A percentile compares a stretch with the other conserved stretches of the same genome.
Evolutionary conservation across 1,140 invertebrate genomes (phyloP).

Genomic region (Aphelinus certus): DNA sequence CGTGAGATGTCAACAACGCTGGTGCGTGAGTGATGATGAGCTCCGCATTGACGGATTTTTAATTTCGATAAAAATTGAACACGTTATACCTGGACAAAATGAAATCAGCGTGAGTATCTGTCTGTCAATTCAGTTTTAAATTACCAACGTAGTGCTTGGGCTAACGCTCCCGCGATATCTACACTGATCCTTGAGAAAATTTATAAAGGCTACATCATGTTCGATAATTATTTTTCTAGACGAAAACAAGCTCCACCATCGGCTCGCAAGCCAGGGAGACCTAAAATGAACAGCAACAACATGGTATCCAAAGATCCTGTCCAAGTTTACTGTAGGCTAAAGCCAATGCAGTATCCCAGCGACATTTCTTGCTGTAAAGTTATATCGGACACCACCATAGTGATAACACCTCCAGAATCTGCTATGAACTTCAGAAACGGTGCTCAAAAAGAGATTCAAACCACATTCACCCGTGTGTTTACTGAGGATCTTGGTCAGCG

Average conservation of each 20-base stretch:
- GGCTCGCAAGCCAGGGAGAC: conserved; percentile 50
- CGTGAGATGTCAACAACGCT: conserved; percentile 11
- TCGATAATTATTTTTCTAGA: conserved; percentile 45
- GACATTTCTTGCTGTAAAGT: conserved; percentile 79
- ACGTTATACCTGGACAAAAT: not conserved
- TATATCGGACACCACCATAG: conserved; percentile 74
- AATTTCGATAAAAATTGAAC: no score
- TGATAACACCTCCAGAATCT: conserved; percentile 74
- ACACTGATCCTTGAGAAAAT: no score
- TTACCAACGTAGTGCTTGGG: no score
- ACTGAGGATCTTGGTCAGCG: conserved; percentile 80
- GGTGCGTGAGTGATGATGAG: not conserved
- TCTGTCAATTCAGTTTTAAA: no score
- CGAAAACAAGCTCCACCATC: conserved; percentile 54
- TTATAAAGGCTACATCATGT: not conserved
- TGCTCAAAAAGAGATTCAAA: conserved; percentile 76
- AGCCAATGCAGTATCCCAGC: conserved; percentile 75
- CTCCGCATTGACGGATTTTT: no score
- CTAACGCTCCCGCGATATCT: no score
- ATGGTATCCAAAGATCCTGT: conserved; percentile 73
- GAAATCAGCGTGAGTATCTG: conserved; percentile 40
- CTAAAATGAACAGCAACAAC: conserved; percentile 48
- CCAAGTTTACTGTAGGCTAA: conserved; percentile 85
- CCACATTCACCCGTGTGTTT: conserved; percentile 88
- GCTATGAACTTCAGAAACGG: conserved; percentile 71